Percentiles rank a stretch among this genome's conserved stretches.
phyloP scores from a whole-genome alignment of 2,888 invertebrate species.

The Litoditis marina region DNA sequence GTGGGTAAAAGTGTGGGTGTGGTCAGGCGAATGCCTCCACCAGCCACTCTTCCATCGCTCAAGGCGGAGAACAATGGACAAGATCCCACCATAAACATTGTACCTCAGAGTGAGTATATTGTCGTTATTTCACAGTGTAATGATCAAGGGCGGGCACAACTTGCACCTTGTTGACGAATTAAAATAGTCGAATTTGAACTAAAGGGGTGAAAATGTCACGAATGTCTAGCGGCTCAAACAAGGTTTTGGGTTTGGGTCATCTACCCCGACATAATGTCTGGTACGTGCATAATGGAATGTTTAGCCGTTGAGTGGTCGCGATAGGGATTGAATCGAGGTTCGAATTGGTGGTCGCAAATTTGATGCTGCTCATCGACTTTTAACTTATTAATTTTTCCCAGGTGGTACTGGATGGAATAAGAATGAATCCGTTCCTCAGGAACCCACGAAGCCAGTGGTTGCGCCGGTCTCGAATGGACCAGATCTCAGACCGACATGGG shows the following conservation, averaged over 20 bases:
- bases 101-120: conserved; percentile 70
- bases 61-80: conserved; percentile 82
- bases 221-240: no score
- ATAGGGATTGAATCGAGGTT: no score
- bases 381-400: conserved; percentile 10
- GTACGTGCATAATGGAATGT: no score
- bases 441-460: conserved; percentile 49
- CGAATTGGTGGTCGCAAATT: no score
- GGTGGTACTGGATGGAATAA: conserved; percentile 74
- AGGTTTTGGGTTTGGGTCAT: no score
- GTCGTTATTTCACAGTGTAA: no score
- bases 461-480: conserved; percentile 20
- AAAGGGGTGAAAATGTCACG: no score
- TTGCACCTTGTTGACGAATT: no score
- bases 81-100: conserved; percentile 76
- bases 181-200: no score
- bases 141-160: no score
- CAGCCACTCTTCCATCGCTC: conserved; percentile 96
- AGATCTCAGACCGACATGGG: conserved; percentile 49
- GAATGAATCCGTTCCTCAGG: conserved; percentile 15
- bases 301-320: no score
- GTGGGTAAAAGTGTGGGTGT: conserved; percentile 98
- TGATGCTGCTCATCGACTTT: neutral
- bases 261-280: no score
- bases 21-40: conserved; percentile 80